Percentiles rank a stretch among this genome's conserved stretches.
Conservation (phyloP, 2,797 vertebrate species). For the Adelosebastes latens region DNA sequence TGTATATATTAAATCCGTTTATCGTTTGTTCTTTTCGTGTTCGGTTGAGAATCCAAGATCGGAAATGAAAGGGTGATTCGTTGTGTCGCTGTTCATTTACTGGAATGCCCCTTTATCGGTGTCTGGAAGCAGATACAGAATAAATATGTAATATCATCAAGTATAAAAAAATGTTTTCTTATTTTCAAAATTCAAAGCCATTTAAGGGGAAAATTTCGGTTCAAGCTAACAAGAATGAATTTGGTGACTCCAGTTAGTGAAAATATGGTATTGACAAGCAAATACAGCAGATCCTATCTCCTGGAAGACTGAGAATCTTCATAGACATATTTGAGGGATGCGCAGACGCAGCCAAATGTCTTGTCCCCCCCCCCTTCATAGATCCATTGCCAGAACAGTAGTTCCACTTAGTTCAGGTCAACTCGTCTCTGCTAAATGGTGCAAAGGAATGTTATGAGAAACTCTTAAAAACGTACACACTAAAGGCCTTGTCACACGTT, state of each 20-base stretch:
- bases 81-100: neutral
- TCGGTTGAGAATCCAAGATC: no score
- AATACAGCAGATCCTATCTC: neutral
- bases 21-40: no score
- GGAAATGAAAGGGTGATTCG: no score
- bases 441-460: slow-evolving; percentile 51
- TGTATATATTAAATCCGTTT: no score
- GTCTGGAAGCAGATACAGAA: neutral
- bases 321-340: neutral
- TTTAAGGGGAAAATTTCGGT: neutral
- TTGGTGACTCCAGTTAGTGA: neutral
- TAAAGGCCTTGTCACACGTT: slow-evolving; percentile 47
- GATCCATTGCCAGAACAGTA: slow-evolving; percentile 28
- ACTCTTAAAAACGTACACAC: slow-evolving; percentile 42
- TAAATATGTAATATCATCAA: no score
- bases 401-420: slow-evolving; percentile 28
- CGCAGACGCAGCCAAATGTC: neutral
- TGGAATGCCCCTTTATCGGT: neutral
- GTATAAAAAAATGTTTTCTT: neutral
- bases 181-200: neutral
- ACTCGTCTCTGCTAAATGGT: slow-evolving; percentile 15
- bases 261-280: neutral
- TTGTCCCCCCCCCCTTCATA: neutral
- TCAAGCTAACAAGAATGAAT: neutral
- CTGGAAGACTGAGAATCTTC: neutral